Evolutionary conservation across 2,888 invertebrate species (phyloP), one percentile per base, ranked within the genome.

Genomic region (Drosophila ustulata): DNA sequence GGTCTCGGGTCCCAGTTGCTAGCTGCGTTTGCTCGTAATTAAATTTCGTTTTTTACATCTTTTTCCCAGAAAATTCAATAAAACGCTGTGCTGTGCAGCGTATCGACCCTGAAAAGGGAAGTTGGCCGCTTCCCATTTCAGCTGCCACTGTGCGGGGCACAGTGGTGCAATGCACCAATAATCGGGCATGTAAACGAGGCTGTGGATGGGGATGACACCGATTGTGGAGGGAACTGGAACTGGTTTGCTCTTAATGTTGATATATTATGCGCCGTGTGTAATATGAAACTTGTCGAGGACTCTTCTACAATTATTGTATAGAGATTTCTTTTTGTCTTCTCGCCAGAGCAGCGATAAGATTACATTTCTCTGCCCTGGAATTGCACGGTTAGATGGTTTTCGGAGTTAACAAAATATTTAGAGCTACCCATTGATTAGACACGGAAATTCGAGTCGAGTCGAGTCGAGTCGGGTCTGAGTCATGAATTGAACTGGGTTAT

Each of bases 241-340:
- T 73, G 85, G 82, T 82, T 87, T 68, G 28, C 51, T 65, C 53
- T 75, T 67, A 78, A 81, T 73, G 66, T 71, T 87, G 82, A 82
- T 84, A 82, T 76, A 82, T 88, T 82, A 80, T 71, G 66, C 53
- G 55, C 34, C 39, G 46, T 68, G 57, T 72, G 80, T 82, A 79
- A 82, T 78, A 57, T 64, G 79, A 82, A 76, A 55, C 39, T 34
- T 59, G 37, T 66, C 52, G 45, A 13, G 43, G 55, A 73, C 55
- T 61, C 61, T 55, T 64, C 61, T 55, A 75, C 69, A 78, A 78
- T 68, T 58, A 73, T 78, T 73, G 41, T 47, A 25, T 39, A 37
- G 39, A 3, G 11, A 34, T 11, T 34, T 34, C 28, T 28, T 37
- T 39, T 73, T 77, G 75, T 62, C 51, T 47, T 39, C 39, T 55